These are phyloP conservation scores for Drosophila trapezifrons DNA, from an alignment of 1,140 invertebrate species.

Conservation along the genomic window DNA sequence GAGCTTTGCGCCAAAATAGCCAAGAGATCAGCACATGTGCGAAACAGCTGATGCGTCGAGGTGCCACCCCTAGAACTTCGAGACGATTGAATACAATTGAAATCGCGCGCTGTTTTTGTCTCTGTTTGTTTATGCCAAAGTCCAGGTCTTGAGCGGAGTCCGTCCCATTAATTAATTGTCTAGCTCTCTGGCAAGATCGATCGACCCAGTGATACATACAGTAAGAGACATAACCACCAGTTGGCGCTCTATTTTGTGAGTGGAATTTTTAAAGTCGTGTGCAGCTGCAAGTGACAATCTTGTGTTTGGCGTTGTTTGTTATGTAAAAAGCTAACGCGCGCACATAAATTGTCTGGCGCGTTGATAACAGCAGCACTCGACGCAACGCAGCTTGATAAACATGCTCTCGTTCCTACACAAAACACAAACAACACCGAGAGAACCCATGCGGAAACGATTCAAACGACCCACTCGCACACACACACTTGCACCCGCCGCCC, in stretches of 20 bases:
- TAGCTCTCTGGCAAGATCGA: background rate
- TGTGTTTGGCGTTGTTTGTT: conserved; percentile 39
- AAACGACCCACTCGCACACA: conserved; percentile 16
- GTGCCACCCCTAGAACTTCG: conserved; percentile 19
- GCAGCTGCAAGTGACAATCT: conserved; percentile 2
- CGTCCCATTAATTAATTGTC: conserved; percentile 8
- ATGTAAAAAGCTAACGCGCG: conserved; percentile 48
- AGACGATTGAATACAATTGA: conserved; percentile 5
- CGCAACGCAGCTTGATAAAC: conserved; percentile 52
- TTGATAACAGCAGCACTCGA: conserved; percentile 40
- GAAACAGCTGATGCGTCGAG: conserved; percentile 13
- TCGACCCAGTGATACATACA: background rate
- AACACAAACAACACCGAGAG: conserved; percentile 25
- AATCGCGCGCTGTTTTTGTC: conserved; percentile 32
- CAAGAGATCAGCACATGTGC: background rate
- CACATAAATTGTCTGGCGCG: conserved; percentile 27
- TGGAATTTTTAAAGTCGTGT: background rate
- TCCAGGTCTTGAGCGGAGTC: conserved; percentile 12
- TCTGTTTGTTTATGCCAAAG: conserved; percentile 29
- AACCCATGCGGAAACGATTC: conserved; percentile 49
- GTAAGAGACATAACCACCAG: background rate
- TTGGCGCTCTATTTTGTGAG: conserved; percentile 3
- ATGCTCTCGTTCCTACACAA: conserved; percentile 9
- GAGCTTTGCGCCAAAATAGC: background rate
- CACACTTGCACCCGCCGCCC: conserved; percentile 4